Evolutionary conservation across 2,113 vertebrate genomes (phyloP), one percentile per base, ranked within the genome.

Genomic region (Erinaceus europaeus): DNA sequence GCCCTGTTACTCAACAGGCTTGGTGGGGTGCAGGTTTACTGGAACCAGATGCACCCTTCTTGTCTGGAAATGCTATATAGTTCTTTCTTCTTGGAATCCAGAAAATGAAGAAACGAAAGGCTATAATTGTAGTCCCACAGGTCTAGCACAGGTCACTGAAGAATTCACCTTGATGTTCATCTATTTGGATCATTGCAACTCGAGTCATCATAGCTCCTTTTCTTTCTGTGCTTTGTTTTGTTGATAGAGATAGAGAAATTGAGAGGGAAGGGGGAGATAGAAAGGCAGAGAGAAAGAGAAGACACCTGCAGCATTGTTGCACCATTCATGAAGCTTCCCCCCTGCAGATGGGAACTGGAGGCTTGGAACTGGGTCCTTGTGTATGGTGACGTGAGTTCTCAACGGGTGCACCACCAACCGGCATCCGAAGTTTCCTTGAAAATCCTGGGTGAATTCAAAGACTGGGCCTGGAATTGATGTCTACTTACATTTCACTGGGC

Each of bases 381-480:
- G n/a, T n/a, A n/a, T n/a, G n/a, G n/a, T n/a, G n/a, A n/a, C n/a
- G n/a, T n/a, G n/a, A n/a, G n/a, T n/a, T n/a, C n/a, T n/a, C n/a
- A n/a, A n/a, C n/a, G n/a, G n/a, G n/a, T n/a, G n/a, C n/a, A n/a
- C n/a, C n/a, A n/a, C n/a, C n/a, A n/a, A n/a, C n/a, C n/a, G n/a
- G n/a, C n/a, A 81, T 36, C 73, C 27, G 50, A 67, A 3, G 90
- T 92, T 86, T 75, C 91, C 84, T 53, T 81, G 90, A 90, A 52
- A 92, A 95, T 77, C 13, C 50, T 48, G 57, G 76, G 53, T 29
- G 57, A 36, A 89, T 93, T 80, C 77, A 52, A 68, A 94, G 88
- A 52, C 68, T 46, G 48, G 82, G 72, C 40, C 64, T 72, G 25
- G 57, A 64, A 11, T 15, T 1, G 46, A 76, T 50, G 72, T 12